A percentile compares a stretch with the other conserved stretches of the same genome.
Evolutionary conservation across 2,797 vertebrate species (phyloP).

Genomic region (Clarias laeviceps): DNA sequence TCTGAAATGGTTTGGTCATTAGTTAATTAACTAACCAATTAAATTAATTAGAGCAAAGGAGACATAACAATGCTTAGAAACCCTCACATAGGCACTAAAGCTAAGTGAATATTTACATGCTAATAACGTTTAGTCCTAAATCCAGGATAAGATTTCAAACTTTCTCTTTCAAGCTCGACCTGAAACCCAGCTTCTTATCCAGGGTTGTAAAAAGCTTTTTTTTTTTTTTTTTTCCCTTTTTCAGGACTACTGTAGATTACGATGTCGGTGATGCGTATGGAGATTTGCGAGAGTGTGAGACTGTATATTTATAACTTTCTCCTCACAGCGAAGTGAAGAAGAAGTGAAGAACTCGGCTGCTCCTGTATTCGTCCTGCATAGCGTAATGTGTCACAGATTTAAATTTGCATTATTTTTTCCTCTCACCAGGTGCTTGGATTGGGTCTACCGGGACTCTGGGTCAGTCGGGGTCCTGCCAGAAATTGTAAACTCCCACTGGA

Average conservation of each 20-base stretch:
- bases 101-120: background rate
- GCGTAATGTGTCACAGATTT: conserved; percentile 4
- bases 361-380: background rate
- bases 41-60: background rate
- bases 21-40: background rate
- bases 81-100: too few relatives aligned
- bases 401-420: conserved; percentile 34
- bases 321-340: background rate
- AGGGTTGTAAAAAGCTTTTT: background rate
- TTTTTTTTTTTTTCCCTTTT: background rate
- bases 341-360: background rate
- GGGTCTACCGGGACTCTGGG: conserved; percentile 42
- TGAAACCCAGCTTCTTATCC: background rate
- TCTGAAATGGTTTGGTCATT: background rate
- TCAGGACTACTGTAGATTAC: too few relatives aligned
- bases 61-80: background rate
- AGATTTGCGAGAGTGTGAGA: background rate
- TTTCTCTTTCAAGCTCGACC: background rate
- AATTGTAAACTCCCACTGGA: conserved; percentile 55
- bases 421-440: conserved; percentile 42
- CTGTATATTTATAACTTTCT: conserved; percentile 15
- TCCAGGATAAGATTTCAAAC: background rate
- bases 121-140: background rate
- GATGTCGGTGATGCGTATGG: background rate
- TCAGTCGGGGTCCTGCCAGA: conserved; percentile 52